phyloP scores from a whole-genome alignment of 2,797 vertebrate genomes.

The Myotis planiceps region DNA sequence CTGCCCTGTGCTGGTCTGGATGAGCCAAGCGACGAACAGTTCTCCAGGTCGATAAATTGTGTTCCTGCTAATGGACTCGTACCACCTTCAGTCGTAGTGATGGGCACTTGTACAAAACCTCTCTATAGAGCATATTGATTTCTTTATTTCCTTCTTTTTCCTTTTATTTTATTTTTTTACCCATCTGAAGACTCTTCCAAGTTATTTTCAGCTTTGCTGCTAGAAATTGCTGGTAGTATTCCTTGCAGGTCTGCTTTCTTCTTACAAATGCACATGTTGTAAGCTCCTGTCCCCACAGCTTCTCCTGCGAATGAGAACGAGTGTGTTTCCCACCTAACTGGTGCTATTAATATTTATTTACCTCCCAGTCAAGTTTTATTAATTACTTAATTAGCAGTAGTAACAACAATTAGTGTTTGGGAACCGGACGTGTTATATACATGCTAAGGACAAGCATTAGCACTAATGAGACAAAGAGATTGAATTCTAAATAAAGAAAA shows the following conservation, averaged over 20 bases:
- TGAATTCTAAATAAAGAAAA: constrained; percentile 57
- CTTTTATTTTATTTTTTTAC: background rate
- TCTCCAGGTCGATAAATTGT: background rate
- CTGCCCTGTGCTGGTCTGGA: background rate
- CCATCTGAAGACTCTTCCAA: background rate
- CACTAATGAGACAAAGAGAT: background rate
- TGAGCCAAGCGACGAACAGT: background rate
- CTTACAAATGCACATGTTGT: background rate
- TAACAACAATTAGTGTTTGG: constrained; percentile 71
- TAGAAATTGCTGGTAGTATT: background rate
- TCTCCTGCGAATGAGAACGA: background rate
- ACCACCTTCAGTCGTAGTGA: background rate
- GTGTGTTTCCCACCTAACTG: constrained; percentile 41
- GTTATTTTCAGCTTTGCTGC: background rate
- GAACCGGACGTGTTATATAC: constrained; percentile 35
- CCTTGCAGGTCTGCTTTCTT: background rate
- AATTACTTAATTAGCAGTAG: constrained; percentile 74
- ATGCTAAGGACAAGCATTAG: constrained; percentile 60
- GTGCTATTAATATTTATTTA: constrained; percentile 73
- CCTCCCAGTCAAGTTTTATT: constrained; percentile 72
- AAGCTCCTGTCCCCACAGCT: background rate
- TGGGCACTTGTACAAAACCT: background rate
- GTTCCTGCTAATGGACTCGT: background rate
- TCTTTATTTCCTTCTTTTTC: background rate
- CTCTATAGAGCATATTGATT: background rate